These are phyloP conservation scores for Neodon shergylaensis DNA, from an alignment of 2,113 vertebrate genomes.

Conservation along the genomic window DNA sequence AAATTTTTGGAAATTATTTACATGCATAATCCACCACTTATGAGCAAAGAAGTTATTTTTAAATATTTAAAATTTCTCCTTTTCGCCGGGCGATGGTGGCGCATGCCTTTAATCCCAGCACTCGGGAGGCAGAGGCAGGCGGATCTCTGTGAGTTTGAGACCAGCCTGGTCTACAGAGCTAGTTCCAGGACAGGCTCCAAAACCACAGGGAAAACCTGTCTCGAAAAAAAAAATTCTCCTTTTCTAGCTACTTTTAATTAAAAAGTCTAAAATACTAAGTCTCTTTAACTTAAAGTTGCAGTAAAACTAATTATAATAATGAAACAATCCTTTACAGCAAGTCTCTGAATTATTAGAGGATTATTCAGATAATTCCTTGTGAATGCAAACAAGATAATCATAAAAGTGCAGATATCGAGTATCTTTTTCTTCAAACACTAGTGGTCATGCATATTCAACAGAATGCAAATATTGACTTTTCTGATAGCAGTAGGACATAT, in stretches of 20 bases:
- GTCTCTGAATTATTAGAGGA: constrained; percentile 84
- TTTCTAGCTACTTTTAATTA: constrained; percentile 63
- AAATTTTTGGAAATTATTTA: constrained; percentile 32
- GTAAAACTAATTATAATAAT: constrained; percentile 83
- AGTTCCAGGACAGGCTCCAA: too few species aligned
- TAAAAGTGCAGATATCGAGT: constrained; percentile 81
- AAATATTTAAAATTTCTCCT: constrained; percentile 63
- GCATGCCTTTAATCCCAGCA: too few species aligned
- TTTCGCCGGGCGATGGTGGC: too few species aligned
- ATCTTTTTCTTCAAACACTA: constrained; percentile 81
- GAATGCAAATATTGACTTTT: constrained; percentile 92
- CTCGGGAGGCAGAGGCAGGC: too few species aligned
- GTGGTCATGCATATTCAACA: constrained; percentile 88
- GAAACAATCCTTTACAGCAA: constrained; percentile 75
- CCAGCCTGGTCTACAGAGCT: too few species aligned
- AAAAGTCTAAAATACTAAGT: constrained; percentile 70
- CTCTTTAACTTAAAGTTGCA: constrained; percentile 78
- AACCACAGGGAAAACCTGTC: too few species aligned
- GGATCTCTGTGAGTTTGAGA: too few species aligned
- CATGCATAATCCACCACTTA: constrained; percentile 11
- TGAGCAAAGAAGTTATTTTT: constrained; percentile 43
- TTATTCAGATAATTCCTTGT: constrained; percentile 83
- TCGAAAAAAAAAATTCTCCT: constrained; percentile 54
- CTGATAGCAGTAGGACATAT: constrained; percentile 82
- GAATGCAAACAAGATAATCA: constrained; percentile 87